Percentiles rank a stretch among this genome's conserved stretches.
Conservation (phyloP, 2,888 invertebrate species). For the Sicus ferrugineus region DNA sequence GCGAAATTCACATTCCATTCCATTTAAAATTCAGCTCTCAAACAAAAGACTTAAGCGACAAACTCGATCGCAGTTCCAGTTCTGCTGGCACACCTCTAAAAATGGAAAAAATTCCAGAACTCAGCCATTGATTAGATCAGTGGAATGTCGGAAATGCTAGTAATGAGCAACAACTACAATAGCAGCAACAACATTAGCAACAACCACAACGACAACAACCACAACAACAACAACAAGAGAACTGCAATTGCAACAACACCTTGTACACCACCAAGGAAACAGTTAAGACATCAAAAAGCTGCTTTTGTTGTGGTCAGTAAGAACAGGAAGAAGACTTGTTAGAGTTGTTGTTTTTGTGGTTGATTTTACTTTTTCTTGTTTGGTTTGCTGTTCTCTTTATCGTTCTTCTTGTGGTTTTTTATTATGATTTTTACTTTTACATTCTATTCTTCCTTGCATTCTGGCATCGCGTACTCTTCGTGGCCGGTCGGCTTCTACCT, state of each 20-base stretch:
- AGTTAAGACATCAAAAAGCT: background rate
- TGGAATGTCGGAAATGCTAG: background rate
- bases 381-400: background rate
- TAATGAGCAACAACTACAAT: too few species aligned
- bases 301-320: background rate
- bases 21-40: too few species aligned
- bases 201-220: background rate
- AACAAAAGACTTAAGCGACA: too few species aligned
- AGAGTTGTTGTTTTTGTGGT: too few species aligned
- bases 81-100: background rate
- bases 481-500: background rate
- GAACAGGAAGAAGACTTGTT: background rate
- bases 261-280: background rate
- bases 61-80: too few species aligned
- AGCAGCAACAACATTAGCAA: background rate
- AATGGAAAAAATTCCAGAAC: background rate
- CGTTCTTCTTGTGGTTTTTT: background rate
- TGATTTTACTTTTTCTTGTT: too few species aligned
- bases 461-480: background rate
- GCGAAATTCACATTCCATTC: too few species aligned
- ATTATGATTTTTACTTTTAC: background rate
- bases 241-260: too few species aligned
- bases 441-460: background rate
- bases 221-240: background rate
- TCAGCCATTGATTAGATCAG: background rate